Evolutionary conservation across 2,113 vertebrate species (phyloP), one percentile per base, ranked within the genome.

Genomic region (Pholis gunnellus): DNA sequence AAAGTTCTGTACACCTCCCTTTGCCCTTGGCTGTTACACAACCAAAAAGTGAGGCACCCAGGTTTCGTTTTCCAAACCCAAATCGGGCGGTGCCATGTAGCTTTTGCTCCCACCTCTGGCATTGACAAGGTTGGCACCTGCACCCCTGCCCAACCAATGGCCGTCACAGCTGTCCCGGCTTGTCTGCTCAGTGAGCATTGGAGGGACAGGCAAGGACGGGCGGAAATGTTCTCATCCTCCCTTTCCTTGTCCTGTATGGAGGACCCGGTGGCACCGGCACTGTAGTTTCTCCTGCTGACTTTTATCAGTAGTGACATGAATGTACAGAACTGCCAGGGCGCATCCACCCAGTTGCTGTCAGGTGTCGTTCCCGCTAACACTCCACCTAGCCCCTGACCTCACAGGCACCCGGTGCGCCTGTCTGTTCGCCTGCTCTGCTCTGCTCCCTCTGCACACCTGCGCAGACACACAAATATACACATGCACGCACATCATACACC

Each of bases 291-390:
- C 80, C 91, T 72, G 79, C 84, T 92, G 91, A 93, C 90, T 93
- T 89, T 93, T 81, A 95, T 95, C 86, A 42, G 84, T 44, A 86
- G 85, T 94, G 94, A 95, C 94, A 79, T 71, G 86, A 82, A 91
- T 89, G 89, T 93, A 95, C 92, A 92, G 92, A 93, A 93, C 86
- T 95, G 93, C 93, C 94, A 94, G 88, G 90, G 81, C 81, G 46
- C 90, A 94, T 94, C 90, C 89, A 57, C 85, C 81, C 57, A 76
- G 86, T 85, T 57, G 89, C 90, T 92, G 91, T 94, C 94, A 94
- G 93, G 92, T 94, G 93, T 93, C 91, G 70, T 90, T 89, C 91
- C 91, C 1, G 89, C 90, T 94, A 91, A 94, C 91, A 89, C 93
- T 94, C 94, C 84, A 93, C 82, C 87, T 87, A 87, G 90, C 79